Base-by-base conservation (phyloP, 53 echinoderm and acorn worm species). In the Paracentrotus lividus region DNA sequence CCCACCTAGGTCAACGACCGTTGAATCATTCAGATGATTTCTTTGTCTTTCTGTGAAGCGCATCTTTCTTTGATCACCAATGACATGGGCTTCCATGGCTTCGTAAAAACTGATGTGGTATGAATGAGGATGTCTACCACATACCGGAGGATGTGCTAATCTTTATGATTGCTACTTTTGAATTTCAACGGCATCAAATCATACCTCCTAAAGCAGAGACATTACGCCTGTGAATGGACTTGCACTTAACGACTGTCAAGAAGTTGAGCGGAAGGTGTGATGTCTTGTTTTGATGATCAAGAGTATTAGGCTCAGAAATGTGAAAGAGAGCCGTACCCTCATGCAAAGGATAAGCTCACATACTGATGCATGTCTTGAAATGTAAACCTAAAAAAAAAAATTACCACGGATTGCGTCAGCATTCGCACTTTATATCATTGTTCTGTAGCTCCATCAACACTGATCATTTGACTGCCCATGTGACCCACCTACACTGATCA, bases 51-150 rank as follows among this genome's bases (percentile, higher is more conserved):
- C 66, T 66, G 32, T 57, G 16, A 21, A 18, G 16, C 32, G 8
- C 66, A 66, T 66, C 66, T 9, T 38, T 72, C 72, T 38, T 72
- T 72, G 72, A 72, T 6, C 72, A 72, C 18, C 36, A 72, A 34
- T 72, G 72, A 72, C 34, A 29, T 31, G 2, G 24, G 15, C 36
- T 72, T 36, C 72, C 38, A 5, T 15, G 16, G 40, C 72, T 40
- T 72, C 40, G 16, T 5, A n/a, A 72, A 72, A 40, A 72, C 72
- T 38, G 40, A 72, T 72, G 18, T 72, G 6, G 36, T 40, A 16
- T 4, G 40, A 36, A 18, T 40, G 31, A 38, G 16, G 5, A 5
- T 38, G 16, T 69, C 16, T 64, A 12, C 1, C 0, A 31, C 31
- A 29, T 64, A 72, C 5, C 8, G 32, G 40, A 72, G 20, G 72